Evolutionary conservation across 2,113 vertebrate genomes (phyloP), one percentile per base, ranked within the genome.

Genomic region (Ranitomeya variabilis): DNA sequence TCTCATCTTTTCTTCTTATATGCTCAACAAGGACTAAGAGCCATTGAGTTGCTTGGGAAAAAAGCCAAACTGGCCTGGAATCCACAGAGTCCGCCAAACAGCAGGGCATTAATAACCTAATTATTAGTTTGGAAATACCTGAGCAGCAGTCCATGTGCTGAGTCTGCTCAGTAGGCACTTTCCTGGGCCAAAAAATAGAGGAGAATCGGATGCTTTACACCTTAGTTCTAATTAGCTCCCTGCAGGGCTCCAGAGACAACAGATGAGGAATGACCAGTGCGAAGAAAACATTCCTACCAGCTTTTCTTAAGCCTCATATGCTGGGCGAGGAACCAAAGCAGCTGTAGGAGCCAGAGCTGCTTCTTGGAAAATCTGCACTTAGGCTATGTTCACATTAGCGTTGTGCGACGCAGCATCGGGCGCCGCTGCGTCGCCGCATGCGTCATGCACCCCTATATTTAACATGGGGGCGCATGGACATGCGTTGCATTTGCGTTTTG

Each of bases 201-300:
- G 87, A 31, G 90, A 26, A 10, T 91, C 91, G 91, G 91, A 93
- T 91, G 92, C 92, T 91, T 92, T 89, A 90, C 91, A 91, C 91
- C 92, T 92, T 88, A 16, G 90, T 91, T 90, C 94, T 95, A 93
- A 93, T 96, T 95, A 95, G 94, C 92, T 92, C 91, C 95, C 94
- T 0, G 79, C 91, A 0, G 86, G 0, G 92, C 90, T 66, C 90
- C 92, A 59, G 37, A n/a, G 6, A 57, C 0, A 90, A 92, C 94
- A 93, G 94, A 92, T 92, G 94, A 93, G 93, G 89, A 92, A 90
- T 88, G 64, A 88, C 81, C 85, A 0, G 77, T 59, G 51, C 37
- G 67, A 59, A 73, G 67, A 74, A 89, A 86, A 74, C 62, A 64
- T 86, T 83, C 67, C 78, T 82, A 76, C 84, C 80, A 83, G 89